Base-by-base conservation (phyloP, 2,113 vertebrate species). In the Percina caprodes region DNA sequence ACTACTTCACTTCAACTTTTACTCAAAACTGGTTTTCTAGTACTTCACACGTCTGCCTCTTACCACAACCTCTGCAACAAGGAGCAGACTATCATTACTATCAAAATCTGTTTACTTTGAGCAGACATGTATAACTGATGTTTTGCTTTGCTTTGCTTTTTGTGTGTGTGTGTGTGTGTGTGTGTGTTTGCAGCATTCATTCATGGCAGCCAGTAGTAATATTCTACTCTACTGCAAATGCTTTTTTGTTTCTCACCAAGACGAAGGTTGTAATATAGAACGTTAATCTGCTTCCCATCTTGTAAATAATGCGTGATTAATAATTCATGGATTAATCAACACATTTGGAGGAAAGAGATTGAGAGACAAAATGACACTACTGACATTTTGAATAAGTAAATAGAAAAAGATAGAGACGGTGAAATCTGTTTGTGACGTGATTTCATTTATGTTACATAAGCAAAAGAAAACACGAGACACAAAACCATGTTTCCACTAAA, bases 281-380 rank as follows among this genome's bases (percentile, higher is more conserved):
- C 19, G 9, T 65, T 82, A 80, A 89, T 88, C 84, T 69, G 56
- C 73, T 71, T 72, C 70, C 33, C 71, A 68, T 26, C 10, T 56
- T 71, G 69, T 80, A 85, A 80, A 86, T 73, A 86, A 79, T 46
- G 45, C 7, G 23, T 1, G 24, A 33, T 91, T 77, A 82, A 86
- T 87, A 75, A 76, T 82, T 85, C 72, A 91, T 87, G 80, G 66
- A 79, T 91, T 77, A 82, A 87, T 89, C 72, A 76, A 60, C 77
- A 72, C 69, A 79, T 35, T 18, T 59, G 46, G 48, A 66, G 63
- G 30, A 62, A 24, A 56, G 35, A 30, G 21, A 79, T 5, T 13
- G 30, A 75, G 21, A 65, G 35, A 69, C 13, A 42, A 35, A 73
- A 39, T 30, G 12, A 55, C 33, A 71, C 13, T 4, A 67, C 21